A percentile compares a stretch with the other conserved stretches of the same genome.
phyloP scores from a whole-genome alignment of 2,113 vertebrate species.

The Eudyptes chrysolophus region DNA sequence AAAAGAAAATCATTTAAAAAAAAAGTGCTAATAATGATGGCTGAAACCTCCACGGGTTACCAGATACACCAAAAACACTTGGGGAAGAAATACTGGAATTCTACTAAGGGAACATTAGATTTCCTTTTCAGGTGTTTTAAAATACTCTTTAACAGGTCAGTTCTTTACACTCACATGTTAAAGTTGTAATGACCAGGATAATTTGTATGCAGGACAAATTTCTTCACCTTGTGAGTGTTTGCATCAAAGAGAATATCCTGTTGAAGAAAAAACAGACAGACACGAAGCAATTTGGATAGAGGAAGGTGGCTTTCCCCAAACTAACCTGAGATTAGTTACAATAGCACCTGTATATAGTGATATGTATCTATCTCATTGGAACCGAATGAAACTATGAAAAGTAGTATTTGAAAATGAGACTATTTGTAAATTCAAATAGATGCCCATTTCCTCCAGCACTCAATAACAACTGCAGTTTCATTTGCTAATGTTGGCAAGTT shows the following conservation, averaged over 20 bases:
- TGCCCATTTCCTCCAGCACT: background rate
- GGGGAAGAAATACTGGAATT: background rate
- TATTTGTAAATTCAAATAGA: background rate
- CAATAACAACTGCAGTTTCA: background rate
- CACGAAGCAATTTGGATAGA: background rate
- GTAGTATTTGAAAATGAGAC: background rate
- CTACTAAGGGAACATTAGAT: background rate
- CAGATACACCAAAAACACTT: background rate
- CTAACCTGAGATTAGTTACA: background rate
- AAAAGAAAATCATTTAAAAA: background rate
- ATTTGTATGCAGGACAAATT: slow-evolving; percentile 98
- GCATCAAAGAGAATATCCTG: slow-evolving; percentile 98
- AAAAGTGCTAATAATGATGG: background rate
- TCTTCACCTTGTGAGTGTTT: slow-evolving; percentile 95
- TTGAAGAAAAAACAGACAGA: background rate
- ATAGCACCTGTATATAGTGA: background rate
- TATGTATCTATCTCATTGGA: background rate
- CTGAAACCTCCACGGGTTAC: background rate
- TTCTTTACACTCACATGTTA: slow-evolving; percentile 88
- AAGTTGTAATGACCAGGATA: slow-evolving; percentile 99
- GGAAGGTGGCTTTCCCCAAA: background rate
- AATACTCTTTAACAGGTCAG: background rate
- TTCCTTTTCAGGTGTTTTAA: background rate
- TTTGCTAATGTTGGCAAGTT: background rate
- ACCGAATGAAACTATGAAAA: background rate